Conservation (phyloP, 2,113 vertebrate species). For the Cervus canadensis region DNA sequence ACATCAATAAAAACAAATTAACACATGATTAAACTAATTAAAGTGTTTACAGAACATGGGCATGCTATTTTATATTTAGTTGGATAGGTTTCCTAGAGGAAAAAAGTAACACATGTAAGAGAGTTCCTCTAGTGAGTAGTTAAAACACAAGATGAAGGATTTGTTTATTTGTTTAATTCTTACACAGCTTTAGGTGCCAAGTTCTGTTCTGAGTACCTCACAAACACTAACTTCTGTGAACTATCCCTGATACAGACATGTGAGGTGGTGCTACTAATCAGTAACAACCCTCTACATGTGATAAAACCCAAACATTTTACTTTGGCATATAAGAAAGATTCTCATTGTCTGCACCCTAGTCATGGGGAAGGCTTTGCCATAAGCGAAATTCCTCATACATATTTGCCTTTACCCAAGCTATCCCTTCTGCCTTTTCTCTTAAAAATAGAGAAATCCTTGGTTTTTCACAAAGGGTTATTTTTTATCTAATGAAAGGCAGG, state of each 20-base stretch:
- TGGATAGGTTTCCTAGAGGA: background rate
- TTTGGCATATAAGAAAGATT: background rate
- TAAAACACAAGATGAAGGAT: background rate
- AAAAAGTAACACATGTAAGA: background rate
- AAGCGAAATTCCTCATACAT: background rate
- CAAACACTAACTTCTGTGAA: background rate
- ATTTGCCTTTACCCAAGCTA: background rate
- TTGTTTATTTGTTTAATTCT: background rate
- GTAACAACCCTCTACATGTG: background rate
- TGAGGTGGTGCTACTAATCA: background rate
- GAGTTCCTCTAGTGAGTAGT: background rate
- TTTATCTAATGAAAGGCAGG: background rate
- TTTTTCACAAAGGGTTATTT: background rate
- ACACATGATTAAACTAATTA: background rate
- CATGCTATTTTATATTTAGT: background rate
- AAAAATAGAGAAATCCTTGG: background rate
- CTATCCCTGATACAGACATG: rapidly evolving
- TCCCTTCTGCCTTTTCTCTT: background rate
- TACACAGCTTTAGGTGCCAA: background rate
- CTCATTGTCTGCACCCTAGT: background rate
- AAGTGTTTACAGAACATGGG: background rate
- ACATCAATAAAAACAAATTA: background rate
- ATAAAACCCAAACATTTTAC: background rate
- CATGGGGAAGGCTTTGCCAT: background rate
- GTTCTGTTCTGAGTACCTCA: background rate